Evolutionary conservation across 2,888 invertebrate species (phyloP), one percentile per base, ranked within the genome.

Genomic region (Omphaloscelis lunosa): DNA sequence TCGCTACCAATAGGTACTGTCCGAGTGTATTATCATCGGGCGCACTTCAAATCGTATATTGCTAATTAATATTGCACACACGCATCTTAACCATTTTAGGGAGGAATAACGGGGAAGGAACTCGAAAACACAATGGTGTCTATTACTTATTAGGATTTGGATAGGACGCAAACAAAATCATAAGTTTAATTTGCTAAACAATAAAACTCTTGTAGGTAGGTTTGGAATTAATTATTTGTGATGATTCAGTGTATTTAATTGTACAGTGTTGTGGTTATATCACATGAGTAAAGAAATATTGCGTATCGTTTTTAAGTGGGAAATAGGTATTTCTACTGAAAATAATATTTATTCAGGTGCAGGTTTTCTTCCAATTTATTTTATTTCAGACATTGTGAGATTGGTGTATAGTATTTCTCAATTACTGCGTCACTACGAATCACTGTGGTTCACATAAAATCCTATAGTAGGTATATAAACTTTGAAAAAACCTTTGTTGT

Each of bases 21-120:
- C 90, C 87, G 91, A 89, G 92, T 91, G 92, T 93, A 93, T 95
- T 95, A 95, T 96, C 93, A 93, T 89, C 91, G 92, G 87, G 89
- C 93, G 92, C 94, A 93, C 93, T 94, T 93, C 92, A 93, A 94
- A 95, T 94, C 91, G 89, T 82, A 83, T 84, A 86, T 92, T 92
- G 92, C 93, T 96, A 95, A 96, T 96, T 96, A 96, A 94, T 95
- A 96, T 95, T 95, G 93, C 94, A 93, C 89, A 93, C 95, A 94
- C 92, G 92, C 89, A 86, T 90, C 89, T 89, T 90, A 82, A 88
- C 96, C 94, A 93, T 95, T 94, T 95, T 93, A 90, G 94, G 95
- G 92, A 89, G 90, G 90, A 91, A 92, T 96, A 96, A 96, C 96
- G 95, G 95, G 93, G 92, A 92, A 83, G 90, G 89, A 92, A 92